A percentile compares a stretch with the other conserved stretches of the same genome.
Conservation (phyloP, 1,140 invertebrate species). For the Drosophila murphyi region DNA sequence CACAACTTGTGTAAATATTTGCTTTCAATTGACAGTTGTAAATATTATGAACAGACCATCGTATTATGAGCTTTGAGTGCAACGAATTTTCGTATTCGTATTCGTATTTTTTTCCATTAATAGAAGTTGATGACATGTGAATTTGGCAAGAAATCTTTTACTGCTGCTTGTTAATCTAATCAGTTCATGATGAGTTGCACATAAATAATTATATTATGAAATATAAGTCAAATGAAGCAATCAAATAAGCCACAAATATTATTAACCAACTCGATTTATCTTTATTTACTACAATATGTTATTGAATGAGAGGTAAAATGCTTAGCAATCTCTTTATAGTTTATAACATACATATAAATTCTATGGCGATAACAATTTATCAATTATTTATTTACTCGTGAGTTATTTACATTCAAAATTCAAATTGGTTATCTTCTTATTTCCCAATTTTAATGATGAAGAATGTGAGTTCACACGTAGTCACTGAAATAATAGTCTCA, state of each 20-base stretch:
- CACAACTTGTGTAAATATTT: background rate
- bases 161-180: slow-evolving; percentile 26
- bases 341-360: background rate
- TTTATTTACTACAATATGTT: slow-evolving; percentile 6
- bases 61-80: background rate
- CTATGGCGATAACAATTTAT: background rate
- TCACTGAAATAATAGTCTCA: too few species aligned
- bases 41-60: slow-evolving; percentile 16
- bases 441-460: too few species aligned
- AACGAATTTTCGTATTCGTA: background rate
- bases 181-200: background rate
- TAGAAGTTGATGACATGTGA: background rate
- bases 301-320: slow-evolving; percentile 6
- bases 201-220: slow-evolving; percentile 9
- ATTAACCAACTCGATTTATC: background rate
- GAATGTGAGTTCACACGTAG: too few species aligned
- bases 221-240: background rate
- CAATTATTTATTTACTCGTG: background rate
- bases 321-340: background rate
- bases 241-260: slow-evolving; percentile 12
- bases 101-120: background rate
- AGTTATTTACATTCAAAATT: background rate
- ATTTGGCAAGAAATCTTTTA: background rate
- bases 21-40: slow-evolving; percentile 17
- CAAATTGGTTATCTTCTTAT: too few species aligned